Evolutionary conservation across 2,888 invertebrate species (phyloP).

Genomic region (Drosophila recens): DNA sequence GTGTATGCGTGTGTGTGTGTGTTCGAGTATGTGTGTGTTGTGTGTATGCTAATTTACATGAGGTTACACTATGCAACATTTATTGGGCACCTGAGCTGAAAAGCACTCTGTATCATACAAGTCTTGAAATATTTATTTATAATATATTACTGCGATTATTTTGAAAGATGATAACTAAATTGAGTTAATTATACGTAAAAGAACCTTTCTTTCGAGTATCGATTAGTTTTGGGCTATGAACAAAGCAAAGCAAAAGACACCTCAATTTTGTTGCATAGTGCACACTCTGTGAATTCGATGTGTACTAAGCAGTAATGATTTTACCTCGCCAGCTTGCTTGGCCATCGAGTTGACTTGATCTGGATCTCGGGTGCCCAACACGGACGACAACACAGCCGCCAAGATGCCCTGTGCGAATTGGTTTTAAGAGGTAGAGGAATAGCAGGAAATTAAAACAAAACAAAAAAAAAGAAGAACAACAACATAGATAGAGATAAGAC

Average conservation of each 20-base stretch:
- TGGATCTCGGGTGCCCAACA: constrained; percentile 96
- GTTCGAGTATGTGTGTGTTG: constrained; percentile 24
- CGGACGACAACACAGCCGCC: constrained; percentile 95
- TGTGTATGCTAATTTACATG: constrained; percentile 58
- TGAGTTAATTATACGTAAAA: not conserved
- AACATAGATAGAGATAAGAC: constrained; percentile 33
- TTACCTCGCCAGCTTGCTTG: constrained; percentile 97
- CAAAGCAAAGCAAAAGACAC: constrained; percentile 6
- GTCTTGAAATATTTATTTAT: not conserved
- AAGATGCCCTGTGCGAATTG: constrained; percentile 92
- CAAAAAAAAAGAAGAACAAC: constrained; percentile 36
- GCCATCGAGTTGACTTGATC: constrained; percentile 97
- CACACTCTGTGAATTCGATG: constrained; percentile 16
- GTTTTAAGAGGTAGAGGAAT: constrained; percentile 49
- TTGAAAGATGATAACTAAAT: not conserved
- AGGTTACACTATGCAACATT: constrained; percentile 61
- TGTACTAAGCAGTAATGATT: constrained; percentile 83
- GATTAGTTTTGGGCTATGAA: not conserved
- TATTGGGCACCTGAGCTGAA: constrained; percentile 15
- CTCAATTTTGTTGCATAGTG: constrained; percentile 62
- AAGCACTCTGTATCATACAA: not conserved
- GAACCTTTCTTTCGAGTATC: not conserved
- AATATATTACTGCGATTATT: not conserved
- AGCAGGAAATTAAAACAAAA: constrained; percentile 57
- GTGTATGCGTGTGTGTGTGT: constrained; percentile 33